A percentile compares a stretch with the other conserved stretches of the same genome.
phyloP scores from a whole-genome alignment of 2,113 vertebrate species.

The Galeopterus variegatus region DNA sequence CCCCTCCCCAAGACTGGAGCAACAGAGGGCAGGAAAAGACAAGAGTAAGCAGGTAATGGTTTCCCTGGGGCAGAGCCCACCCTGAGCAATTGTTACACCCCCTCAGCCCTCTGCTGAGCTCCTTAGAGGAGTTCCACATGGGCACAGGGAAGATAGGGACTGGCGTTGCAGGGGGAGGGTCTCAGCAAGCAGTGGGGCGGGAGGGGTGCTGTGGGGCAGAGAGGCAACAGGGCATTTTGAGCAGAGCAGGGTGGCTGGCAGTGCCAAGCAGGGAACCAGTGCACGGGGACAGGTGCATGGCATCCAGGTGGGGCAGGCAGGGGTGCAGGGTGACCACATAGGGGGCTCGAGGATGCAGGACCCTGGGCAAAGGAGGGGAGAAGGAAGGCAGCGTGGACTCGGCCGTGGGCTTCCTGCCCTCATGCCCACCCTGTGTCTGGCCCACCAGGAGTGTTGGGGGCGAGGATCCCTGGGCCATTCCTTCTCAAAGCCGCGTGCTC shows the following conservation, averaged over 20 bases:
- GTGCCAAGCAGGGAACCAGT: slow-evolving; percentile 77
- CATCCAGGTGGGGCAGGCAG: slow-evolving; percentile 70
- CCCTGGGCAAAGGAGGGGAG: slow-evolving; percentile 33
- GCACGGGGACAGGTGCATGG: slow-evolving; percentile 61
- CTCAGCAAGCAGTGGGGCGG: slow-evolving; percentile 66
- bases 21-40: slow-evolving; percentile 77
- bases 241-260: slow-evolving; percentile 76
- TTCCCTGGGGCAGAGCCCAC: neutral
- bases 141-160: neutral
- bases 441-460: neutral
- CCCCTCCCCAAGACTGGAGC: slow-evolving; percentile 55
- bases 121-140: neutral
- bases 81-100: neutral
- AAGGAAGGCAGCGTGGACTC: slow-evolving; percentile 18
- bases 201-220: neutral
- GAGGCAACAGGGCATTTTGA: slow-evolving; percentile 43
- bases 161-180: neutral
- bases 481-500: neutral
- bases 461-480: neutral
- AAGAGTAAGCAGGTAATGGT: slow-evolving; percentile 86
- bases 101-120: slow-evolving; percentile 52
- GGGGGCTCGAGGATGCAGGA: slow-evolving; percentile 69
- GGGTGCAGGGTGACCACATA: neutral
- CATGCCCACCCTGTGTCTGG: neutral
- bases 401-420: neutral